Evolutionary conservation across 2,888 invertebrate genomes (phyloP).

Genomic region (Chalcosyrphus nemorum): DNA sequence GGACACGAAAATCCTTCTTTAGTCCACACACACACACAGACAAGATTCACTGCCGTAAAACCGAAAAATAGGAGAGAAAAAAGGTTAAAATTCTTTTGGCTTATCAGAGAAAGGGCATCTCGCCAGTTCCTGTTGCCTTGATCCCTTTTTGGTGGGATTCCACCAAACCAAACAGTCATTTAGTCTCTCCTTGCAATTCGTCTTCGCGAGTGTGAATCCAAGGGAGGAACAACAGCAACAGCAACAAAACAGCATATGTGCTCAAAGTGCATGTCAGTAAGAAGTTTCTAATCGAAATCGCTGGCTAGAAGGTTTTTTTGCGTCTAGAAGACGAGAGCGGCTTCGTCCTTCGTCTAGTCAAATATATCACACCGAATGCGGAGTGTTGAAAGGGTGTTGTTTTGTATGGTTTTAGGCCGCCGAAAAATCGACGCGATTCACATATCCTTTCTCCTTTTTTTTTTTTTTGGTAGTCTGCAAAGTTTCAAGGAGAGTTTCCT

Average conservation of each 20-base stretch:
- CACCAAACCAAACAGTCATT: neutral
- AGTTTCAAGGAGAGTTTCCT: conserved; percentile 63
- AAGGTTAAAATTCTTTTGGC: conserved; percentile 61
- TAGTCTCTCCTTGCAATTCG: conserved; percentile 17
- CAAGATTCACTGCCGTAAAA: conserved; percentile 46
- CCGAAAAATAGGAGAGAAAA: conserved; percentile 47
- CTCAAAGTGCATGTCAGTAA: conserved; percentile 55
- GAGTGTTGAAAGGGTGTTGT: conserved; percentile 59
- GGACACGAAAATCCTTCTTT: conserved; percentile 65
- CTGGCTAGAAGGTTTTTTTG: conserved; percentile 16
- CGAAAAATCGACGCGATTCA: conserved; percentile 18
- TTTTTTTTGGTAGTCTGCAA: conserved; percentile 51
- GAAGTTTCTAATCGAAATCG: conserved; percentile 53
- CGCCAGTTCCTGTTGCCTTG: conserved; percentile 67
- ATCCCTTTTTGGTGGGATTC: neutral
- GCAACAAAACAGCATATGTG: conserved; percentile 45
- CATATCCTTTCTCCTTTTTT: conserved; percentile 14
- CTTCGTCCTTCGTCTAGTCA: conserved; percentile 61
- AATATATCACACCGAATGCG: conserved; percentile 61
- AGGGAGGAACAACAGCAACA: too few species aligned
- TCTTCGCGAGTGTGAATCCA: neutral
- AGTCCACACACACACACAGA: too few species aligned
- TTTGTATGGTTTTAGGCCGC: neutral
- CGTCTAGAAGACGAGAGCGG: conserved; percentile 41
- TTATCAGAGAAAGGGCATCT: conserved; percentile 73